Evolutionary conservation across 2,888 invertebrate species (phyloP).

Genomic region (Melinopterus prodromus): DNA sequence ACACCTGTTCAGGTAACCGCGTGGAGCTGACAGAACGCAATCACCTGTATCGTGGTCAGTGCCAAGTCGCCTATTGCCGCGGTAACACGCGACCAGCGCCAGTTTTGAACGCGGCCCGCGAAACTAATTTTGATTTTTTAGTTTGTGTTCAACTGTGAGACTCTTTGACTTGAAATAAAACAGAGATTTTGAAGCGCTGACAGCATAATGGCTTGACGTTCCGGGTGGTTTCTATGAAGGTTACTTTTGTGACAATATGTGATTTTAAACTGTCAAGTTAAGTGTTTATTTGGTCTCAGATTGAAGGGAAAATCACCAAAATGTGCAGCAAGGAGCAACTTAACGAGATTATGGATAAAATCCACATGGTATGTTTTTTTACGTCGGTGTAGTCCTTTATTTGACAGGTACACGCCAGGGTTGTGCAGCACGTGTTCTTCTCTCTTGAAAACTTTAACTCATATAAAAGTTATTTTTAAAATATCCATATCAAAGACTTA

Average conservation of each 20-base stretch:
- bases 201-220: background rate
- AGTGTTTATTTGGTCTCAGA: conserved; percentile 17
- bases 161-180: background rate
- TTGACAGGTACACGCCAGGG: background rate
- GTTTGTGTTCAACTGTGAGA: background rate
- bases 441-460: background rate
- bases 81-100: background rate
- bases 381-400: conserved; percentile 16
- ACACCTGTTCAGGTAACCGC: conserved; percentile 40
- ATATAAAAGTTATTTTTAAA: no score
- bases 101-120: background rate
- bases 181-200: background rate
- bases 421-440: conserved; percentile 7
- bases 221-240: background rate
- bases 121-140: background rate
- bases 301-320: conserved; percentile 38
- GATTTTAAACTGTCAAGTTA: conserved; percentile 12
- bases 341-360: conserved; percentile 75
- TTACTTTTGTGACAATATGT: background rate
- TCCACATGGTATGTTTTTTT: conserved; percentile 73
- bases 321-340: conserved; percentile 79
- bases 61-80: background rate
- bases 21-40: conserved; percentile 16
- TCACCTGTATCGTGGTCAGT: conserved; percentile 20
- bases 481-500: no score